Evolutionary conservation across 2,888 invertebrate genomes (phyloP).

Genomic region (Rapana venosa): DNA sequence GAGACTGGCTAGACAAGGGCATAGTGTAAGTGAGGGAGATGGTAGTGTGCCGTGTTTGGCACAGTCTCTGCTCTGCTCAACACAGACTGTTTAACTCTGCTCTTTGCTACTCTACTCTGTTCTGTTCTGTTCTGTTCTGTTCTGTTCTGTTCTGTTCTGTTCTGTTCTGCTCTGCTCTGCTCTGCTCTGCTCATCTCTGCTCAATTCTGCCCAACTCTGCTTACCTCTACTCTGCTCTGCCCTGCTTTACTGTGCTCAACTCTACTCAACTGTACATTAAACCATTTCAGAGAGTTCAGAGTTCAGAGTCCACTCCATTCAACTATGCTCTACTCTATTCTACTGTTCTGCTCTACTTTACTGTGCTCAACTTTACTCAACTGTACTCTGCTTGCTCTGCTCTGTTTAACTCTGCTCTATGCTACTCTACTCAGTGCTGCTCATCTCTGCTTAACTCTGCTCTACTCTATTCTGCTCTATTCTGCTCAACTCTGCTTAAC

Average conservation of each 20-base stretch:
- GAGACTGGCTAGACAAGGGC: conserved; percentile 65
- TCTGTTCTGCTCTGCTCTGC: not conserved
- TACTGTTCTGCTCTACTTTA: not conserved
- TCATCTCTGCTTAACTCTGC: no score
- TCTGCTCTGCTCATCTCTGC: not conserved
- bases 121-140: not conserved
- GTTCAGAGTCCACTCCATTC: no score
- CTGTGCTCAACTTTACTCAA: not conserved
- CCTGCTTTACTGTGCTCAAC: not conserved
- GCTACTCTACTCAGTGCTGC: not conserved
- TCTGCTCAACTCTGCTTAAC: no score
- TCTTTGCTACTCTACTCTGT: not conserved
- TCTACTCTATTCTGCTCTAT: no score
- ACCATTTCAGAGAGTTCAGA: no score
- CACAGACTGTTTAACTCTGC: not conserved
- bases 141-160: not conserved
- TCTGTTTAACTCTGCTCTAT: not conserved
- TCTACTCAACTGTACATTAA: no score
- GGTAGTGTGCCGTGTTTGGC: not conserved
- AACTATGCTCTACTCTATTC: not conserved
- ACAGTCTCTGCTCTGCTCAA: not conserved
- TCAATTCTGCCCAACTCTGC: not conserved
- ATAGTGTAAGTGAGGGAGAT: conserved; percentile 53
- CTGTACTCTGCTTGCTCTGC: not conserved
- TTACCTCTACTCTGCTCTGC: not conserved